Evolutionary conservation across 1,140 invertebrate genomes (phyloP), one percentile per base, ranked within the genome.

Genomic region (Magallana angulata): DNA sequence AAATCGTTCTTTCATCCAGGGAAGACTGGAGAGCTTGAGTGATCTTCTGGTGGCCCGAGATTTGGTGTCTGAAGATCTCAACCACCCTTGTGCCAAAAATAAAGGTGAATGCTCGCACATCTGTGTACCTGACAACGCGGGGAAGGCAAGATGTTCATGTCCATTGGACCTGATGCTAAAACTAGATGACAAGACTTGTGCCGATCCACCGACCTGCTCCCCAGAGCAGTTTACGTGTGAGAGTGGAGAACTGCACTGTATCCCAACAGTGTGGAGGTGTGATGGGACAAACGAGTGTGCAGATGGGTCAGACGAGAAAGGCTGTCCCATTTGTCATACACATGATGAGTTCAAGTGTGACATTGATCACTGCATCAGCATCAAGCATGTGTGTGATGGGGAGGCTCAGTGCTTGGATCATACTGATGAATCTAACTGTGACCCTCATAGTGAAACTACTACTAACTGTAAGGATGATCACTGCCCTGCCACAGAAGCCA

Each of bases 61-160:
- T 85, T 84, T 93, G 2, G 84, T 91, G 60, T 88, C 91, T 36
- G 89, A 92, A 84, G 84, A 89, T 30, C 14, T 93, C 4, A 89
- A 90, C 48, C 91, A 94, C 90, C 92, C 92, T 9, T 93, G 93
- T 91, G 89, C 87, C 18, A 89, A 83, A 56, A 91, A 92, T 88
- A 94, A 93, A 85, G 91, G 92, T 11, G 94, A 98, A 0, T 99
- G 99, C 93, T 99, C 98, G 0, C 98, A 99, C 96, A 96, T 99
- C 0, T 99, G 99, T 94, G 95, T 99, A 0, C 97, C 99, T 48
- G 96, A 97, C 0, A 97, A 97, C 30, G 97, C 83, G n/a, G 88
- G 89, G 9, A 91, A 88, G n/a, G 86, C 91, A 8, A 89, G 92
- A 36, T 91, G 94, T 87, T 93, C 94, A 12, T 95, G 94, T 89